phyloP scores from a whole-genome alignment of 2,113 vertebrate genomes.

The Perognathus longimembris region DNA sequence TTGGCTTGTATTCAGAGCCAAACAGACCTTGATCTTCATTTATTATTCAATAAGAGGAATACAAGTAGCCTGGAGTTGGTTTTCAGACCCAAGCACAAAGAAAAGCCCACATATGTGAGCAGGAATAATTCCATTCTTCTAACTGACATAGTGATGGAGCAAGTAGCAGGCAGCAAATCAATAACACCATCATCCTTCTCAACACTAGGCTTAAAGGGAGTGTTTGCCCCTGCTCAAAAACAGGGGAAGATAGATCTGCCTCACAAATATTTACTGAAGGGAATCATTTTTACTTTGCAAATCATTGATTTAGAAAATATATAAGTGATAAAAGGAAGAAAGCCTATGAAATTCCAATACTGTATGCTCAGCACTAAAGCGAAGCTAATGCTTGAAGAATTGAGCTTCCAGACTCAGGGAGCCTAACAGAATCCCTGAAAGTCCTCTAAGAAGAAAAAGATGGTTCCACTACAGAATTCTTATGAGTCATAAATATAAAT shows the following conservation, averaged over 20 bases:
- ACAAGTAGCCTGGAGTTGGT: slow-evolving; percentile 77
- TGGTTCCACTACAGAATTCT: neutral
- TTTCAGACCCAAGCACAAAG: slow-evolving; percentile 65
- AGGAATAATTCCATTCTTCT: slow-evolving; percentile 60
- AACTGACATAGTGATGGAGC: slow-evolving; percentile 33
- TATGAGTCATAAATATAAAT: too few relatives aligned
- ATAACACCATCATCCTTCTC: slow-evolving; percentile 55
- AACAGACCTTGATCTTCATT: slow-evolving; percentile 78
- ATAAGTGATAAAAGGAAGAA: slow-evolving; percentile 54
- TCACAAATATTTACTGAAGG: slow-evolving; percentile 67
- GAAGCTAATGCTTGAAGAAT: slow-evolving; percentile 18
- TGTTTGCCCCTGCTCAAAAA: slow-evolving; percentile 58
- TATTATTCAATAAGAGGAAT: slow-evolving; percentile 76
- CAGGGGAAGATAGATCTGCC: slow-evolving; percentile 27
- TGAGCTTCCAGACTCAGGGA: neutral
- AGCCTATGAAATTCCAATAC: slow-evolving; percentile 64
- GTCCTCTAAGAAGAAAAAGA: neutral
- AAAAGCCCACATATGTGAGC: slow-evolving; percentile 53
- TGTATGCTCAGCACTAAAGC: slow-evolving; percentile 46
- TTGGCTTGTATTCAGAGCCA: slow-evolving; percentile 60
- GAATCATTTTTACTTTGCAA: slow-evolving; percentile 67
- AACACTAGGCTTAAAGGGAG: slow-evolving; percentile 48
- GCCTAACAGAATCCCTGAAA: neutral
- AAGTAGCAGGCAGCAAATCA: slow-evolving; percentile 65
- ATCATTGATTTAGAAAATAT: slow-evolving; percentile 72